Evolutionary conservation across 2,888 invertebrate species (phyloP).

Genomic region (Acanthococcus lagerstroemiae): DNA sequence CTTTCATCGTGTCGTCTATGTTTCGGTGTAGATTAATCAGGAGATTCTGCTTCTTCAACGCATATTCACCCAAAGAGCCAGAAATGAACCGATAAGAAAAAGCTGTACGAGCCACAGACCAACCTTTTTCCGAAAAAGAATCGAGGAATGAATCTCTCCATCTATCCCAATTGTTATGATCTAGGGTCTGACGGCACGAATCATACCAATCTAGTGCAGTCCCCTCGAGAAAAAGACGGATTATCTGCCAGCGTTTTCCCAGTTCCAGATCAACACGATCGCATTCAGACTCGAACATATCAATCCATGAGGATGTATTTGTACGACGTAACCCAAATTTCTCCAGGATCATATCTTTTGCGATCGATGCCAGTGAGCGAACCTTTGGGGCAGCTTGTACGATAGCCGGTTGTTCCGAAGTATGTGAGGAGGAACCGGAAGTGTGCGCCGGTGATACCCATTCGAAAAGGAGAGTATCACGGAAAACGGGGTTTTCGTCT

Average conservation of each 20-base stretch:
- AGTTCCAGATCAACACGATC: background rate
- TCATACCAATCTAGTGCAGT: background rate
- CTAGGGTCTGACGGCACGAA: background rate
- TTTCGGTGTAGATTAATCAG: background rate
- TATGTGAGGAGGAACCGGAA: too few relatives aligned
- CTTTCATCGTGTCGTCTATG: background rate
- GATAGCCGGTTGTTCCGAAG: too few relatives aligned
- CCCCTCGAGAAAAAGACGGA: background rate
- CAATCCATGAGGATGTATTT: background rate
- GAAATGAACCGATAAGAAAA: background rate
- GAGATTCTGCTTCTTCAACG: background rate
- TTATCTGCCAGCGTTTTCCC: background rate
- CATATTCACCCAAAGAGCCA: background rate
- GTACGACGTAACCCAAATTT: background rate
- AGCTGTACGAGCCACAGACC: background rate
- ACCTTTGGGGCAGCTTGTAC: too few relatives aligned
- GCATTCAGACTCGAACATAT: background rate
- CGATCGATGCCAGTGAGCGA: too few relatives aligned
- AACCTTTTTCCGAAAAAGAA: background rate
- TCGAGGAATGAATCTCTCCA: constrained; percentile 11
- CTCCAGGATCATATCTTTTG: background rate
- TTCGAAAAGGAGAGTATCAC: background rate
- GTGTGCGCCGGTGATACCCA: too few relatives aligned
- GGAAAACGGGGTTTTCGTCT: background rate
- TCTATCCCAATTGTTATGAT: background rate